Conservation (phyloP, 2,888 invertebrate species). For the Galerucella calmariensis region DNA sequence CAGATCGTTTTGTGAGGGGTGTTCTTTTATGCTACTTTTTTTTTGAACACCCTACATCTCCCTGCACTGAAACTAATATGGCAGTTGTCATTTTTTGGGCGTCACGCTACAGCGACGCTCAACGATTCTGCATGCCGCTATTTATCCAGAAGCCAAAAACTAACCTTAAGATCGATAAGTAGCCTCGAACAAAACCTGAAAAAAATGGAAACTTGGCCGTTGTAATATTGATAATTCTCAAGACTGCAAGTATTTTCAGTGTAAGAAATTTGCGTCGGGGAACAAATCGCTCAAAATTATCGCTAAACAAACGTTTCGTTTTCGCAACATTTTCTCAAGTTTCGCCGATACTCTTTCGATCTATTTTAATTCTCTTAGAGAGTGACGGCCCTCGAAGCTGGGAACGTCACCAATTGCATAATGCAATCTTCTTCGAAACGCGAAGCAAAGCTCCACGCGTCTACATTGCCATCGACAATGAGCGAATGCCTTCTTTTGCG, state of each 20-base stretch:
- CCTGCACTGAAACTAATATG: conserved; percentile 65
- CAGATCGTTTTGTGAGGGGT: conserved; percentile 39
- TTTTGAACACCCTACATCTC: conserved; percentile 31
- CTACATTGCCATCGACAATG: conserved; percentile 42
- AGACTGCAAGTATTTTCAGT: neutral
- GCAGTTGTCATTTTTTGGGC: conserved; percentile 53
- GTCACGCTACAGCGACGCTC: conserved; percentile 23
- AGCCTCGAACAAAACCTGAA: neutral
- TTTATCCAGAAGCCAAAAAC: conserved; percentile 39
- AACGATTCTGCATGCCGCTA: conserved; percentile 42
- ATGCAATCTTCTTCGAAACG: conserved; percentile 60
- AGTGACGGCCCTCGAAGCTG: conserved; percentile 60
- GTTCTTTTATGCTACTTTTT: conserved; percentile 11
- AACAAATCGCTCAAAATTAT: neutral
- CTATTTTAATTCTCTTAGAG: conserved; percentile 51
- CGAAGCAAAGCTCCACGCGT: conserved; percentile 69
- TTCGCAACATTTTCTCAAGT: conserved; percentile 15
- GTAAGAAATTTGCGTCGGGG: neutral
- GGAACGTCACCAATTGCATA: conserved; percentile 59
- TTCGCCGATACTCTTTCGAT: conserved; percentile 32
- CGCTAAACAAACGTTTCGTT: neutral
- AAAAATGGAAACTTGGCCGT: neutral
- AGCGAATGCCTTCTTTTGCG: conserved; percentile 71
- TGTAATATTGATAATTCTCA: neutral
- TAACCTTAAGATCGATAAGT: conserved; percentile 15